These are phyloP conservation scores for Terrapene triunguis DNA, from an alignment of 2,113 vertebrate species.

Conservation along the genomic window DNA sequence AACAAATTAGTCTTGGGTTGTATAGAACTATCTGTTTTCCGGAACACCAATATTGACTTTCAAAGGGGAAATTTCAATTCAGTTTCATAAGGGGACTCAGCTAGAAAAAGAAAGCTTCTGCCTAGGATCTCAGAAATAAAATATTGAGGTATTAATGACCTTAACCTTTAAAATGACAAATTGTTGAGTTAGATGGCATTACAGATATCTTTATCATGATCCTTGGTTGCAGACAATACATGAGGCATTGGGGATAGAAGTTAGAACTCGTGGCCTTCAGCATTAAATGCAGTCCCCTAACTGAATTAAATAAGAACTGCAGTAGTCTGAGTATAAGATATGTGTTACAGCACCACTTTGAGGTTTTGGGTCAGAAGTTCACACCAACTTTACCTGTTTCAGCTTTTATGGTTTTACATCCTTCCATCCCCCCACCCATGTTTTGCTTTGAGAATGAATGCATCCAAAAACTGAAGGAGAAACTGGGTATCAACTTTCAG, in stretches of 20 bases:
- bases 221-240: neutral
- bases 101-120: neutral
- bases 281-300: neutral
- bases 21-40: neutral
- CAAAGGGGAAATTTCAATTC: neutral
- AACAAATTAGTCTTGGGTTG: neutral
- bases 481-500: neutral
- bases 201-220: neutral
- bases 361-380: neutral
- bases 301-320: neutral
- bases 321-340: neutral
- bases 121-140: neutral
- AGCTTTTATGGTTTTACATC: neutral
- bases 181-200: neutral
- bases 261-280: fast-evolving
- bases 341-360: neutral
- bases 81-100: neutral
- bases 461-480: neutral
- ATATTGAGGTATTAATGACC: neutral
- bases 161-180: neutral
- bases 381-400: neutral
- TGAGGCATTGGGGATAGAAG: neutral
- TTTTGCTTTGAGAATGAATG: neutral
- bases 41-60: neutral
- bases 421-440: neutral